phyloP scores from a whole-genome alignment of 2,888 invertebrate genomes.

The Lottia scabra region DNA sequence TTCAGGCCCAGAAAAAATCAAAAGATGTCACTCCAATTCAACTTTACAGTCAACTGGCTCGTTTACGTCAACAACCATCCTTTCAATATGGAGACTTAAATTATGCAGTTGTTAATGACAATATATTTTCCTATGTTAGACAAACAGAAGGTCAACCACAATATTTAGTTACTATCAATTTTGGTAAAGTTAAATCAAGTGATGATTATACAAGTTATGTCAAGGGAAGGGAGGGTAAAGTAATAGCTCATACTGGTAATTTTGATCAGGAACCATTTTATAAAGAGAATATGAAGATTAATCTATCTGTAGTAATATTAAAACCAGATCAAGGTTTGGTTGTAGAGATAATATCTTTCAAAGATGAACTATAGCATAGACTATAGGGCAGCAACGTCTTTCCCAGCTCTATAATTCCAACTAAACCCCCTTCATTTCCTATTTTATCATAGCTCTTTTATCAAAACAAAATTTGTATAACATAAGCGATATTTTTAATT shows the following conservation, averaged over 20 bases:
- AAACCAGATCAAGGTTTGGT: neutral
- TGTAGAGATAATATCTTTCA: neutral
- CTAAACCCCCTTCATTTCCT: no score
- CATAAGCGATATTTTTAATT: no score
- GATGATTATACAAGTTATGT: slow-evolving; percentile 31
- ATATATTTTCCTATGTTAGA: slow-evolving; percentile 47
- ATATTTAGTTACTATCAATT: slow-evolving; percentile 40
- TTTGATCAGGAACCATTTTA: neutral
- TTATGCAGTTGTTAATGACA: slow-evolving; percentile 35
- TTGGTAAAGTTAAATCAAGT: slow-evolving; percentile 31
- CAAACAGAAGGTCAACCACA: slow-evolving; percentile 14
- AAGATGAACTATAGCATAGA: no score
- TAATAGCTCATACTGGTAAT: neutral
- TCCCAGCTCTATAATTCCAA: no score
- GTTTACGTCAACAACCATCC: slow-evolving; percentile 18
- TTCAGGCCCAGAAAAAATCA: slow-evolving; percentile 21
- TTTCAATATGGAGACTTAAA: slow-evolving; percentile 32
- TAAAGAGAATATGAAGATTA: neutral
- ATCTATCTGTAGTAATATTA: neutral
- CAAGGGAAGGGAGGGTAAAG: neutral
- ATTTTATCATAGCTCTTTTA: no score
- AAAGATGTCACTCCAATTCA: slow-evolving; percentile 21
- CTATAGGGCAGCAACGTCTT: no score
- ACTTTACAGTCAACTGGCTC: slow-evolving; percentile 23
- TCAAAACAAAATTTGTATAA: no score